Evolutionary conservation across 92 coral and sea anemone species (phyloP).

Genomic region (Metridium senile): DNA sequence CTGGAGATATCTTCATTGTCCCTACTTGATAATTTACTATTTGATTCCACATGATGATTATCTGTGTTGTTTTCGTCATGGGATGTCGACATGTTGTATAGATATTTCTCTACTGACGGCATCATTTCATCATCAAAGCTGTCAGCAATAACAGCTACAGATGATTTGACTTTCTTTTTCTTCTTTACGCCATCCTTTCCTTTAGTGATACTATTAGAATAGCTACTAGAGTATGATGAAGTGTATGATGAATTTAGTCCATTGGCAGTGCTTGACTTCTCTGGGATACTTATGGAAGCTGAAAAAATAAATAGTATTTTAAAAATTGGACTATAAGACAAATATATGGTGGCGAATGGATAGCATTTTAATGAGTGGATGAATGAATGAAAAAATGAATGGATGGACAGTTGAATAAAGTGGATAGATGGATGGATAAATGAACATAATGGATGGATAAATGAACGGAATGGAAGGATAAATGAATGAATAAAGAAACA

Average conservation of each 20-base stretch:
- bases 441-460: not conserved
- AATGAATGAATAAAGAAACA: not conserved
- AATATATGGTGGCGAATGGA: not conserved
- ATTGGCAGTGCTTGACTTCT: constrained; percentile 27
- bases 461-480: not conserved
- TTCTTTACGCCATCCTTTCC: constrained; percentile 50
- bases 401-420: not conserved
- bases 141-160: constrained; percentile 77
- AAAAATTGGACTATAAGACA: not conserved
- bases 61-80: constrained; percentile 15
- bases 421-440: not conserved
- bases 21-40: not conserved
- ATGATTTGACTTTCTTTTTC: constrained; percentile 67
- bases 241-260: constrained; percentile 30
- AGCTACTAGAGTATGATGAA: not conserved
- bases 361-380: not conserved
- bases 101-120: constrained; percentile 23
- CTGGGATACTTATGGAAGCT: constrained; percentile 21
- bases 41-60: not conserved
- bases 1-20: not conserved
- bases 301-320: not conserved
- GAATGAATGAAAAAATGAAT: not conserved
- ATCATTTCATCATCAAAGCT: constrained; percentile 36
- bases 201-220: constrained; percentile 22
- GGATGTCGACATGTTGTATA: constrained; percentile 1